Base-by-base conservation (phyloP, 2,888 invertebrate species). In the Cheilosia urbana region DNA sequence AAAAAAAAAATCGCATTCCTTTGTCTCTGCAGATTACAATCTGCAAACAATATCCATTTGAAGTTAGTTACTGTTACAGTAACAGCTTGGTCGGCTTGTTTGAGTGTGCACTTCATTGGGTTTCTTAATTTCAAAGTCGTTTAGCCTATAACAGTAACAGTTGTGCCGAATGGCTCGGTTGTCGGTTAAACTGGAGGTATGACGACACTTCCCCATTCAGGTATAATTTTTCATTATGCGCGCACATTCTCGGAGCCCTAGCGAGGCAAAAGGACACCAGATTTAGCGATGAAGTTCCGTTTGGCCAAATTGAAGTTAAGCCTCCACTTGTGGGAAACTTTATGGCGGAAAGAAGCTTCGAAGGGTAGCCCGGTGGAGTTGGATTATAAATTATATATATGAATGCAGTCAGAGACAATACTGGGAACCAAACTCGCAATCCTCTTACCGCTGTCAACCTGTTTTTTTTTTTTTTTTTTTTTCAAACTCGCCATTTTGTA, bases 221-320 rank as follows among this genome's bases (percentile, higher is more conserved):
- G 57, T 65, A 76, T 76, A 76, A 76, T 76, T 66, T 76, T 76
- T 76, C 58, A 58, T 76, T 66, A 66, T 66, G 40, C 30, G 15
- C 34, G 49, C 57, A 66, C 76, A 58, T 65, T 34, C n/a, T 17
- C 21, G 27, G 13, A 40, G 49, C 21, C 15, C 30, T 40, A 27
- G 11, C 11, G 7, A 47, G 30, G 34, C n/a, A 63, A 24, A 51
- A 45, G 49, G 30, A 30, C 30, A 9, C 37, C 58, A 71, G 37
- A 60, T 40, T 58, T 40, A 24, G 37, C 37, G 47, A 60, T 17
- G 49, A 47, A 37, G 37, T 60, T 71, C 58, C 71, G 19, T 49
- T 71, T 68, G 58, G 19, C 11, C 58, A 58, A 58, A 71, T 49
- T 71, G 49, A 71, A 71, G 24, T 24, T 63, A 47, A 55, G 73